phyloP scores from a whole-genome alignment of 2,797 vertebrate species.

The Pseudocheirus occidentalis region DNA sequence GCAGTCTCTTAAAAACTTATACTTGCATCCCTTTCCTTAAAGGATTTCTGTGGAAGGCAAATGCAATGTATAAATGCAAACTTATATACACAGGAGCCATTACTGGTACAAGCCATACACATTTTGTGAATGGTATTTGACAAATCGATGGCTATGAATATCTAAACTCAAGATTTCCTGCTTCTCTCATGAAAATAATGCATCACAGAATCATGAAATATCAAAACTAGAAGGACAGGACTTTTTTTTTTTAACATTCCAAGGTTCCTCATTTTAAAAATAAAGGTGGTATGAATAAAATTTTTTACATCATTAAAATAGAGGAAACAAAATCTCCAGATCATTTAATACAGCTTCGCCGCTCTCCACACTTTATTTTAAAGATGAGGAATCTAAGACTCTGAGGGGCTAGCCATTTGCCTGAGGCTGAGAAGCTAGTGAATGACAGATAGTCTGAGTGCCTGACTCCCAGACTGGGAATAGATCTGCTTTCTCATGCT shows the following conservation, averaged over 20 bases:
- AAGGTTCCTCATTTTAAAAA: not conserved
- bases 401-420: not conserved
- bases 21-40: not conserved
- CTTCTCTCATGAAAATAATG: slow-evolving; percentile 62
- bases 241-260: not conserved
- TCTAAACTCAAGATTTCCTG: slow-evolving; percentile 75
- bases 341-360: not conserved
- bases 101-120: not conserved
- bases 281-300: not conserved
- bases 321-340: not conserved
- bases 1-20: not conserved
- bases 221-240: not conserved
- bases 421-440: not conserved
- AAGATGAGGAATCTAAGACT: not conserved
- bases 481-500: not conserved
- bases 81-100: not conserved
- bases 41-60: not conserved
- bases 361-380: not conserved
- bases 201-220: not conserved
- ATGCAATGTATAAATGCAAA: not conserved
- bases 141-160: slow-evolving; percentile 67
- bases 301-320: not conserved
- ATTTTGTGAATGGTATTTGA: not conserved
- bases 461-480: not conserved
- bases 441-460: not conserved